phyloP scores from a whole-genome alignment of 2,797 vertebrate genomes.

The Atherinosoma microstoma region DNA sequence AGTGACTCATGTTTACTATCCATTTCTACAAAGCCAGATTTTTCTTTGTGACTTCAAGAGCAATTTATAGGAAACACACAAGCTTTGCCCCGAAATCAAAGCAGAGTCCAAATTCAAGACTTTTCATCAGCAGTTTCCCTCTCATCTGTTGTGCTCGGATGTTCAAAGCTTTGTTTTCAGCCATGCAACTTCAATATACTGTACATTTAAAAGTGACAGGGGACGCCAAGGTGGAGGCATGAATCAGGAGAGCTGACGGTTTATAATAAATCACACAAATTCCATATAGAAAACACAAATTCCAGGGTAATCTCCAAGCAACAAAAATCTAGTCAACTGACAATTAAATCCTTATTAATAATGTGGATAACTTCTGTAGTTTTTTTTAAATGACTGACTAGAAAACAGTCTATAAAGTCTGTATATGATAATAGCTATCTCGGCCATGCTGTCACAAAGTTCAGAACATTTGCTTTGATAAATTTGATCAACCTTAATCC shows the following conservation, averaged over 20 bases:
- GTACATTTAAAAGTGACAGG: constrained; percentile 30
- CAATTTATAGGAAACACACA: constrained; percentile 59
- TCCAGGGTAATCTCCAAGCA: neutral
- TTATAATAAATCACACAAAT: constrained; percentile 15
- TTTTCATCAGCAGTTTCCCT: constrained; percentile 30
- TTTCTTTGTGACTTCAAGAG: constrained; percentile 34
- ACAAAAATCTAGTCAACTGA: constrained; percentile 4
- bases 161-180: constrained; percentile 47
- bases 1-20: constrained; percentile 50
- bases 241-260: constrained; percentile 1
- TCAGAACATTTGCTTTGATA: neutral
- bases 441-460: neutral
- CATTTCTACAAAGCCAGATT: constrained; percentile 54
- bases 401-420: too few species aligned
- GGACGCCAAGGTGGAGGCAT: constrained; percentile 29
- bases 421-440: neutral
- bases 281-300: neutral
- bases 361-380: neutral
- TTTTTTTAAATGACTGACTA: neutral
- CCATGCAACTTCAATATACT: neutral
- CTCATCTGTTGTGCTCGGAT: constrained; percentile 37
- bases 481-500: neutral
- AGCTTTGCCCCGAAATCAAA: constrained; percentile 45
- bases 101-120: constrained; percentile 13
- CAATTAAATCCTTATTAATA: neutral